Conservation (phyloP, 2,113 vertebrate genomes). For the Polypterus senegalus region DNA sequence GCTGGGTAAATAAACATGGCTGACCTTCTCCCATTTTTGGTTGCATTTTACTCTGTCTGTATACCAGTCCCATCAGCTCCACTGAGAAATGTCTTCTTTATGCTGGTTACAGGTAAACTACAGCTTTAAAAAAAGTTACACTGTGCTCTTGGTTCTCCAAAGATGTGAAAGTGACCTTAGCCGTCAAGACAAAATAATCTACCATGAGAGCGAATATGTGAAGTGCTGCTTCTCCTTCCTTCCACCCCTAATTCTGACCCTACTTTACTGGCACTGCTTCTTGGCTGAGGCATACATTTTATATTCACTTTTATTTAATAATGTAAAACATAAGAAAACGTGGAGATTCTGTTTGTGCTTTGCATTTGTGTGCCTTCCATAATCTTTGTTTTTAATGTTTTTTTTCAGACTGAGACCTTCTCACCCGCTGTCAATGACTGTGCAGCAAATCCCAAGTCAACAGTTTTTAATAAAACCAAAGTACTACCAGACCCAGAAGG, state of each 20-base stretch:
- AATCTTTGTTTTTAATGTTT: slow-evolving; percentile 16
- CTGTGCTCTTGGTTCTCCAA: too few relatives aligned
- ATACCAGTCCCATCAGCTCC: too few relatives aligned
- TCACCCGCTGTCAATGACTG: slow-evolving; percentile 56
- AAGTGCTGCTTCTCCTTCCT: background rate
- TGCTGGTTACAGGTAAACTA: too few relatives aligned
- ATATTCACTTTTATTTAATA: background rate
- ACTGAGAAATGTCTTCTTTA: too few relatives aligned
- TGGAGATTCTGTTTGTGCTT: background rate
- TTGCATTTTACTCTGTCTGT: too few relatives aligned
- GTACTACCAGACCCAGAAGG: slow-evolving; percentile 69
- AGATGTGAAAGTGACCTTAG: too few relatives aligned
- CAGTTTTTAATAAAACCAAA: slow-evolving; percentile 81
- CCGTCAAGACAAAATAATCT: too few relatives aligned
- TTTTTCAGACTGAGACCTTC: slow-evolving; percentile 61
- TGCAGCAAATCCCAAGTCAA: slow-evolving; percentile 68
- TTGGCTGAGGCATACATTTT: background rate
- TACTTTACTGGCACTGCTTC: background rate
- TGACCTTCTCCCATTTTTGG: too few relatives aligned
- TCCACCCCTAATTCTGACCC: background rate
- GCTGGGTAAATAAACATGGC: too few relatives aligned
- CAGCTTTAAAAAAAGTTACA: too few relatives aligned
- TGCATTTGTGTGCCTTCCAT: slow-evolving; percentile 3
- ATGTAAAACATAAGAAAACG: too few relatives aligned
- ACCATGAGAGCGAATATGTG: too few relatives aligned